These are phyloP conservation scores for Caprella mutica DNA, from an alignment of 2,888 invertebrate genomes.

Conservation along the genomic window DNA sequence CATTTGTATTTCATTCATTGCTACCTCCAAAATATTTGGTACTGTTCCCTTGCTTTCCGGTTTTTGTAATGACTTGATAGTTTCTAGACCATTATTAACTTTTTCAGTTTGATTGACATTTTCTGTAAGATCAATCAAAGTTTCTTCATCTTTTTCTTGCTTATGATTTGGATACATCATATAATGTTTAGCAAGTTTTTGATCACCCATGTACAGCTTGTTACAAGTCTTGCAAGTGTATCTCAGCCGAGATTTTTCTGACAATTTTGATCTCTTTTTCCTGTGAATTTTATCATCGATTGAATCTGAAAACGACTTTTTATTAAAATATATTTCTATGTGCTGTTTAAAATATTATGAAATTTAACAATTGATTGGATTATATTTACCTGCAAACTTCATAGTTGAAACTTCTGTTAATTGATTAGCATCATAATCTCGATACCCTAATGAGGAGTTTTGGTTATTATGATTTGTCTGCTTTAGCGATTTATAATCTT, in stretches of 20 bases:
- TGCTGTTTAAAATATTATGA: too few species aligned
- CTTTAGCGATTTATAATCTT: slow-evolving; percentile 43
- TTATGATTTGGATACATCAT: slow-evolving; percentile 2
- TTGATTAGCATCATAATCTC: slow-evolving; percentile 42
- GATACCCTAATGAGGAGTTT: slow-evolving; percentile 49
- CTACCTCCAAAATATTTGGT: too few species aligned
- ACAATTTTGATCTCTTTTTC: slow-evolving; percentile 12
- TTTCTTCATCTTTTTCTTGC: too few species aligned
- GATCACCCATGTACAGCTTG: slow-evolving; percentile 25
- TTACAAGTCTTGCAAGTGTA: slow-evolving; percentile 25
- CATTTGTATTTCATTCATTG: too few species aligned
- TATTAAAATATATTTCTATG: too few species aligned
- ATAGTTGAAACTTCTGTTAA: background rate
- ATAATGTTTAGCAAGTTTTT: background rate
- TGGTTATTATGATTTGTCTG: slow-evolving; percentile 47
- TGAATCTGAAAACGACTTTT: slow-evolving; percentile 2
- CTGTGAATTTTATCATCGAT: slow-evolving; percentile 10
- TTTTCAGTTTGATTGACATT: too few species aligned
- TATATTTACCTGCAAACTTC: background rate
- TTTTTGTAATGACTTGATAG: too few species aligned
- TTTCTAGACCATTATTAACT: too few species aligned
- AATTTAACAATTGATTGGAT: too few species aligned
- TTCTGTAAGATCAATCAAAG: too few species aligned
- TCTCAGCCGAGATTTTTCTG: slow-evolving; percentile 12
- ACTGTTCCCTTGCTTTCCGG: too few species aligned